These are phyloP conservation scores for Ernsta delagoae DNA, from an alignment of 2,888 invertebrate genomes.

Conservation along the genomic window DNA sequence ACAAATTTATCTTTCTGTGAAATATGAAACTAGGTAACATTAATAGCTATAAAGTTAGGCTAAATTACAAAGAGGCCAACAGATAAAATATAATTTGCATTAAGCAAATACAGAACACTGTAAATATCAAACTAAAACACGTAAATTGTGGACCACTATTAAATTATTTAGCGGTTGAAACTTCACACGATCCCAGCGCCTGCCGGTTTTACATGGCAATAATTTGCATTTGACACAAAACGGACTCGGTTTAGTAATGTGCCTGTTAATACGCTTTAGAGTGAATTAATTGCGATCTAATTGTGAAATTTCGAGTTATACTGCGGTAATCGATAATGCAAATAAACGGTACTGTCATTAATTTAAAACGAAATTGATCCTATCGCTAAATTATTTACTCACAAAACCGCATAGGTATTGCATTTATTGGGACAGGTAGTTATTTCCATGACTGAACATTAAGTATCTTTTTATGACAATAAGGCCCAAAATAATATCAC, in stretches of 20 bases:
- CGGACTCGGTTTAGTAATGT: conserved; percentile 34
- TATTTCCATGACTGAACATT: too few species aligned
- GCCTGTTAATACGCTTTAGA: conserved; percentile 27
- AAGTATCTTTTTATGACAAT: too few species aligned
- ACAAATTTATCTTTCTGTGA: too few species aligned
- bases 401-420: conserved; percentile 6
- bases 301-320: conserved; percentile 28
- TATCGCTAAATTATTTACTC: conserved; percentile 30
- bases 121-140: conserved; percentile 25
- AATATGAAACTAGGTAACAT: background rate
- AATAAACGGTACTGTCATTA: conserved; percentile 28
- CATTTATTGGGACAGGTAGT: too few species aligned
- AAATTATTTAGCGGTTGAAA: conserved; percentile 24
- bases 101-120: conserved; percentile 12
- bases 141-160: conserved; percentile 13
- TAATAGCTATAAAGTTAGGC: background rate
- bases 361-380: conserved; percentile 33
- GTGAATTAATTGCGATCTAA: conserved; percentile 30
- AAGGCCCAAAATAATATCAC: too few species aligned
- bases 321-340: conserved; percentile 25
- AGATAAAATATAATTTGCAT: conserved; percentile 13
- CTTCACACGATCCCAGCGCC: conserved; percentile 40
- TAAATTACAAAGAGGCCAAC: background rate
- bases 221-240: conserved; percentile 41
- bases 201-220: conserved; percentile 46